Conservation (phyloP, 2,113 vertebrate species). For the Rhineura floridana region DNA sequence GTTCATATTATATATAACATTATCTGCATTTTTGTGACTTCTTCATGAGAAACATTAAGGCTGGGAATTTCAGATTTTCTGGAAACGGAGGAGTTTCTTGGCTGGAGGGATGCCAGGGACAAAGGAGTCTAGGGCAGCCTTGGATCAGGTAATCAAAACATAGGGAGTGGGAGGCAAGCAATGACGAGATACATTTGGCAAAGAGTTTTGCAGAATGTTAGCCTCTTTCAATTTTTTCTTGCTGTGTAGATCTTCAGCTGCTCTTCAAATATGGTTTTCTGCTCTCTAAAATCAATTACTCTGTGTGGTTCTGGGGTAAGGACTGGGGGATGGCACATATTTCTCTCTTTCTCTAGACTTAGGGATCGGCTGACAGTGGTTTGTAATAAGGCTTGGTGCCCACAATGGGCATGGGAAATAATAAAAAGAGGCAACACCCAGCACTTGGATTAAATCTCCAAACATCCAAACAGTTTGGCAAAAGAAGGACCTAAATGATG, state of each 20-base stretch:
- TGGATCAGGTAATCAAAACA: slow-evolving; percentile 24
- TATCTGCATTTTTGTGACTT: not conserved
- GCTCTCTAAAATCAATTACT: slow-evolving; percentile 13
- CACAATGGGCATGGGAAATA: not conserved
- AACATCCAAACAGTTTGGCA: not conserved
- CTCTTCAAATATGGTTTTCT: not conserved
- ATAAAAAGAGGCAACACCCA: not conserved
- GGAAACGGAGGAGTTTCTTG: slow-evolving; percentile 31
- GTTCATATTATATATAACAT: slow-evolving; percentile 2
- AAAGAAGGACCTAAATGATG: too few relatives aligned
- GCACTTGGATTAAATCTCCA: not conserved
- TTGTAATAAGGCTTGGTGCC: not conserved
- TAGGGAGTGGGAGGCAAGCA: not conserved
- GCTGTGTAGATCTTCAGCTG: not conserved
- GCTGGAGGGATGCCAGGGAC: slow-evolving; percentile 20
- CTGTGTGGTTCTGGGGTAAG: not conserved
- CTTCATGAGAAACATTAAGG: slow-evolving; percentile 14
- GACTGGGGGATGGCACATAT: too few relatives aligned
- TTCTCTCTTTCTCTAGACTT: not conserved
- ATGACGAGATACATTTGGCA: not conserved
- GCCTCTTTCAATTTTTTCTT: not conserved
- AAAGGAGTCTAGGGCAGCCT: not conserved
- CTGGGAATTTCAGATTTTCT: slow-evolving; percentile 16
- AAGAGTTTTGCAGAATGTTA: not conserved
- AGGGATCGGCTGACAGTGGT: not conserved